Evolutionary conservation across 2,797 vertebrate genomes (phyloP).

Genomic region (Mallotus villosus): DNA sequence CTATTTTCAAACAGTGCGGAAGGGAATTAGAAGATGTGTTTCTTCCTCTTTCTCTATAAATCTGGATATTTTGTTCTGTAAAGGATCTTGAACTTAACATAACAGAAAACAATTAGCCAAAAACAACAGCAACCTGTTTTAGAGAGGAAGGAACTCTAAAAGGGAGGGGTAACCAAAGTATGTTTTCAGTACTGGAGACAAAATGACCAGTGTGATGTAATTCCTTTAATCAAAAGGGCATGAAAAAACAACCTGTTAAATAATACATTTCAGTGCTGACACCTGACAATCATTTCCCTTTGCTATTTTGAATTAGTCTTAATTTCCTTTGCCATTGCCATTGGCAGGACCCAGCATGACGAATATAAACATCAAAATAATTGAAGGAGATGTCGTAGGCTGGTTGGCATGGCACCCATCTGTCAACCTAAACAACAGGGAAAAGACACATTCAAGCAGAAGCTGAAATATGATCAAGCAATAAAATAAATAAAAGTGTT

Average conservation of each 20-base stretch:
- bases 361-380: neutral
- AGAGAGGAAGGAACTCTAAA: neutral
- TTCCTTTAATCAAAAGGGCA: constrained; percentile 8
- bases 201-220: constrained; percentile 23
- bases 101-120: constrained; percentile 5
- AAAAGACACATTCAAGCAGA: neutral
- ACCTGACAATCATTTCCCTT: constrained; percentile 10
- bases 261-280: constrained; percentile 7
- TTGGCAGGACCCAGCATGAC: constrained; percentile 11
- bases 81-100: neutral
- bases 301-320: constrained; percentile 13
- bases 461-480: too few relatives aligned
- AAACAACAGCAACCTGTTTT: constrained; percentile 15
- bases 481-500: too few relatives aligned
- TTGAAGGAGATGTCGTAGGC: neutral
- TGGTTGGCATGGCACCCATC: neutral
- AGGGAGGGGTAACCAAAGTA: neutral
- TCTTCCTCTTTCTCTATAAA: neutral
- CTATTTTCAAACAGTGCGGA: too few relatives aligned
- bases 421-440: neutral
- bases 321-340: constrained; percentile 9
- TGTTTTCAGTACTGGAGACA: constrained; percentile 21
- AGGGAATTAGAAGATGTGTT: neutral
- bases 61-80: neutral
- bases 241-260: constrained; percentile 20